Evolutionary conservation across 2,797 vertebrate species (phyloP).

Genomic region (Buceros bicornis): DNA sequence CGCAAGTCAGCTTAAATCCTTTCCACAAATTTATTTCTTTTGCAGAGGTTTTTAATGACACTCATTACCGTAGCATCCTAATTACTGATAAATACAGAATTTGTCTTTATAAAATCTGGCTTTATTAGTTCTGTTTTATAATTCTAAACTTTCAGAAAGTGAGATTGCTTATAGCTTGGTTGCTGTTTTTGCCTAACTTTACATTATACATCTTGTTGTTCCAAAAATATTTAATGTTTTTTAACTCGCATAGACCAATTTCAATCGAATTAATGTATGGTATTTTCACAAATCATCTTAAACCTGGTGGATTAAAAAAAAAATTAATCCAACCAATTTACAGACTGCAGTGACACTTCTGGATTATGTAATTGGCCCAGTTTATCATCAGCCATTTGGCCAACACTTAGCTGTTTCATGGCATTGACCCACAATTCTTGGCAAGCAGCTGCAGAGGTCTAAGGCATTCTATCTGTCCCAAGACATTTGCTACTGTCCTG

Average conservation of each 20-base stretch:
- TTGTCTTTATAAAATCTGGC: background rate
- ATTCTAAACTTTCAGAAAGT: background rate
- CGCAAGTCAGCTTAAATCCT: background rate
- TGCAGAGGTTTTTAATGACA: background rate
- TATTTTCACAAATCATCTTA: background rate
- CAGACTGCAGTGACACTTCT: background rate
- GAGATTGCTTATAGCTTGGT: background rate
- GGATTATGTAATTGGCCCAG: background rate
- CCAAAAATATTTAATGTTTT: background rate
- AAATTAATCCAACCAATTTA: background rate
- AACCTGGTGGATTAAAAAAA: background rate
- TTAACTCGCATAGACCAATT: background rate
- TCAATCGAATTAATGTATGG: background rate
- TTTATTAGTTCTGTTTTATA: background rate
- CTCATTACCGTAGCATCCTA: background rate
- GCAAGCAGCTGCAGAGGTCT: background rate
- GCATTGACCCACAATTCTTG: background rate
- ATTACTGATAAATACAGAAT: background rate
- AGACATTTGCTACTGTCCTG: background rate
- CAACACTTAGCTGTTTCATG: background rate
- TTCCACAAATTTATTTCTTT: background rate
- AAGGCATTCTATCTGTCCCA: background rate
- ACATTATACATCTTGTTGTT: background rate
- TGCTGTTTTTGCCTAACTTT: background rate
- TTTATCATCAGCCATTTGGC: background rate